Base-by-base conservation (phyloP, 1,140 invertebrate genomes). In the Lucilia sericata region DNA sequence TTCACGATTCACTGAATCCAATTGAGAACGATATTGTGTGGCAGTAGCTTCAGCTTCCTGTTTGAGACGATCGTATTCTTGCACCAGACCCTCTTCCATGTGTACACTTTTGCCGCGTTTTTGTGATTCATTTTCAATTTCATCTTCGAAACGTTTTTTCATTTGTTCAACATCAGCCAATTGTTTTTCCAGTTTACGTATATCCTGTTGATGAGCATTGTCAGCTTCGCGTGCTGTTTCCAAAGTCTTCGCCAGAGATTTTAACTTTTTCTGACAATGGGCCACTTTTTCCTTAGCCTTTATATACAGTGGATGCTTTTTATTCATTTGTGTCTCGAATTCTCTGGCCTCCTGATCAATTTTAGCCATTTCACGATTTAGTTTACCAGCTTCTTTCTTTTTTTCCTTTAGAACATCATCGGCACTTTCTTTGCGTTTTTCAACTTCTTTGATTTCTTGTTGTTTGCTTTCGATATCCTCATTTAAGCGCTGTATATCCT, bases 211-310 rank as follows among this genome's bases (percentile, higher is more conserved):
- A 89, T 99, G 98, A 25, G 97, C 97, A 86, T 98, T 96, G 90
- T 98, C 95, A 0, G 97, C 97, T 88, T 98, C 98, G 60, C 94
- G 93, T 0, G 98, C 97, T 87, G 98, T 96, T 85, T 98, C 96
- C 30, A 99, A 91, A 0, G 97, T 98, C 92, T 99, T 99, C 17
- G 95, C 93, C 0, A 98, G 96, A 12, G 96, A 95, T 88, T 98
- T 96, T 30, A 98, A 92, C 91, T 99, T 99, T 91, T 99, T 99
- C 86, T 98, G 95, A 92, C 98, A 97, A 92, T 99, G 98, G 5
- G 97, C 94, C 5, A 99, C 97, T 74, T 97, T 95, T 91, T 99
- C 98, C 91, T 99, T 99, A 0, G 97, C 96, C 92, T 99, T 99
- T n/a, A 99, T 99, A 90, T 98, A 99, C 4, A 97, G 95, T 0